These are phyloP conservation scores for Sinocyclocheilus anophthalmus DNA, from an alignment of 2,113 vertebrate genomes.

Conservation along the genomic window DNA sequence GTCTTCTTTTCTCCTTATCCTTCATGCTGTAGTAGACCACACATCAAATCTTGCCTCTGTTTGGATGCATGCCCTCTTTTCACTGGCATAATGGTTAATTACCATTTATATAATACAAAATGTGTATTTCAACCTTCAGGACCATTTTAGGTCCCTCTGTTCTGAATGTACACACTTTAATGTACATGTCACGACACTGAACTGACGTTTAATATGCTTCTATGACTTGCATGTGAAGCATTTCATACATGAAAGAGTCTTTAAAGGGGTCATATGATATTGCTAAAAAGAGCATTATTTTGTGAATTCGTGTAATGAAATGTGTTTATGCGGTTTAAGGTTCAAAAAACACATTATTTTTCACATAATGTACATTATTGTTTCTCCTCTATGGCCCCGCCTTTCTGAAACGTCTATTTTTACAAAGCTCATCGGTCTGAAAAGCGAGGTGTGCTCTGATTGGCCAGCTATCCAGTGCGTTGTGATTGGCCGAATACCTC, in stretches of 20 bases:
- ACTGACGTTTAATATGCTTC: neutral
- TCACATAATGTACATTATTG: too few species aligned
- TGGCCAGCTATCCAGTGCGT: too few species aligned
- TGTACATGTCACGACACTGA: neutral
- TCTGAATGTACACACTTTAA: neutral
- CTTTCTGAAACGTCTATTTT: too few species aligned
- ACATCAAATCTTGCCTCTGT: neutral
- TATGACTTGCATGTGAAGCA: neutral
- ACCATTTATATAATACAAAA: neutral
- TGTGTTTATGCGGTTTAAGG: too few species aligned
- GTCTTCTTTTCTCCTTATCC: neutral
- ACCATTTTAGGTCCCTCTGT: neutral
- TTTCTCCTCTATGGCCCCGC: too few species aligned
- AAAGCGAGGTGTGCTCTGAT: too few species aligned
- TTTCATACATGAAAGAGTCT: neutral
- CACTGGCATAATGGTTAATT: neutral
- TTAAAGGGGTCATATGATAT: neutral
- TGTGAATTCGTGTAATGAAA: too few species aligned
- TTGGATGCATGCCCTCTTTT: neutral
- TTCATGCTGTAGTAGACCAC: constrained; percentile 1
- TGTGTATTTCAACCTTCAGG: neutral
- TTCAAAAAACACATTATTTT: too few species aligned
- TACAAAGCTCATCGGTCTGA: too few species aligned
- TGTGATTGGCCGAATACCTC: too few species aligned
- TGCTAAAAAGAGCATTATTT: too few species aligned